Evolutionary conservation across 2,113 vertebrate genomes (phyloP), one percentile per base, ranked within the genome.

Genomic region (Salvelinus alpinus): DNA sequence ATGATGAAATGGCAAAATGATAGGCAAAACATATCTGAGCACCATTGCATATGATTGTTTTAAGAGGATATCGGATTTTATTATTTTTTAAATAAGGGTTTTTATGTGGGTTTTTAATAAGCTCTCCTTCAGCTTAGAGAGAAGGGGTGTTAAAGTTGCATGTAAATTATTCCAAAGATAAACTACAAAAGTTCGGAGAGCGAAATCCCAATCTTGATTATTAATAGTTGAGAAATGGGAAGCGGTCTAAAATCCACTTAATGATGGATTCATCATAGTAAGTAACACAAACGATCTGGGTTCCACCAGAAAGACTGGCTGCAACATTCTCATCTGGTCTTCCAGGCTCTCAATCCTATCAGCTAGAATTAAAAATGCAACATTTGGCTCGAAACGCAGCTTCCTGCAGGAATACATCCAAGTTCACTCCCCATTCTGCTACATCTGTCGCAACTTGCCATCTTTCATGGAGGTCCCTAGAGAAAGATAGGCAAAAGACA

Each of bases 321-420:
- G 38, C 69, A 18, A 29, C 75, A 54, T 54, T 74, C 25, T 82
- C 72, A 74, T 80, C 70, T 74, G 68, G 67, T 71, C 71, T 80
- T 34, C 14, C n/a, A 12, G 62, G 79, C 77, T 86, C 18, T 20
- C 8, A 59, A 79, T 76, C 86, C 73, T 78, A 79, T 80, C 71
- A 54, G 64, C n/a, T n/a, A 1, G 24, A 57, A 88, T 90, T 89
- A 90, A 91, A 92, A 89, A 91, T 90, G 87, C 83, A 91, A 81
- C 77, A 74, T 84, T 83, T 82, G 73, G 75, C 77, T 54, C 73
- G 14, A 89, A 87, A 87, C 76, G 27, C 79, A 76, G 81, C 69
- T 76, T 88, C 78, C 80, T 85, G 64, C 62, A 88, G 88, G 81
- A 91, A 89, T 72, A 81, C 62, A 65, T 83, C 72, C 66, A 81